A percentile compares a stretch with the other conserved stretches of the same genome.
These are phyloP conservation scores for Antheraea yamamai DNA, from an alignment of 2,888 invertebrate species.

Conservation along the genomic window DNA sequence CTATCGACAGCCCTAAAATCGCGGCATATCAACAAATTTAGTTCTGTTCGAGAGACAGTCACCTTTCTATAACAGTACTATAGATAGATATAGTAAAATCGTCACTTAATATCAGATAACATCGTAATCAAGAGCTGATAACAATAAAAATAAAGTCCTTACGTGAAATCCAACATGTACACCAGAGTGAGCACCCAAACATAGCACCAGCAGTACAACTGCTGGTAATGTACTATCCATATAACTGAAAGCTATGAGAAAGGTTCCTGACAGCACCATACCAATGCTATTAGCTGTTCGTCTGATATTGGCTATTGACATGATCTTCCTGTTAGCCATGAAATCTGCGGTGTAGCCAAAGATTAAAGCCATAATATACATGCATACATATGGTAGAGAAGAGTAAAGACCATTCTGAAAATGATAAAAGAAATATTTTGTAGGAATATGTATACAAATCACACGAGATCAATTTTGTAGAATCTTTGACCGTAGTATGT, in stretches of 20 bases:
- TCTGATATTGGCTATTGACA: constrained; percentile 55
- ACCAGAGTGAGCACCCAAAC: constrained; percentile 83
- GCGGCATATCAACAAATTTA: background rate
- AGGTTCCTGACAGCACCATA: constrained; percentile 50
- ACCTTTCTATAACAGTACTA: background rate
- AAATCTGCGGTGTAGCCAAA: constrained; percentile 56
- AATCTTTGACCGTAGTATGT: background rate
- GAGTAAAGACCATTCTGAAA: constrained; percentile 76
- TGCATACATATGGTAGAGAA: constrained; percentile 74
- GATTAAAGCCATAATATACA: constrained; percentile 70
- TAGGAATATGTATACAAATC: background rate
- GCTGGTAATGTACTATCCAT: constrained; percentile 65
- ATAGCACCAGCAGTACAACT: constrained; percentile 77
- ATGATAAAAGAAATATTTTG: background rate
- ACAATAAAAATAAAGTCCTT: constrained; percentile 32
- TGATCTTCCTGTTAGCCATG: constrained; percentile 45
- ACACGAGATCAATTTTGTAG: background rate
- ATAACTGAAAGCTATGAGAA: constrained; percentile 75
- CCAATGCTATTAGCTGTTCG: constrained; percentile 73
- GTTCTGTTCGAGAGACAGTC: background rate
- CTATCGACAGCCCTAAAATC: background rate
- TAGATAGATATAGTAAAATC: background rate
- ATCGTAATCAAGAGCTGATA: background rate
- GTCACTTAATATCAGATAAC: background rate
- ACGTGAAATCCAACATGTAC: constrained; percentile 84